Evolutionary conservation across 2,797 vertebrate genomes (phyloP), one percentile per base, ranked within the genome.

Genomic region (Apogon talboti): DNA sequence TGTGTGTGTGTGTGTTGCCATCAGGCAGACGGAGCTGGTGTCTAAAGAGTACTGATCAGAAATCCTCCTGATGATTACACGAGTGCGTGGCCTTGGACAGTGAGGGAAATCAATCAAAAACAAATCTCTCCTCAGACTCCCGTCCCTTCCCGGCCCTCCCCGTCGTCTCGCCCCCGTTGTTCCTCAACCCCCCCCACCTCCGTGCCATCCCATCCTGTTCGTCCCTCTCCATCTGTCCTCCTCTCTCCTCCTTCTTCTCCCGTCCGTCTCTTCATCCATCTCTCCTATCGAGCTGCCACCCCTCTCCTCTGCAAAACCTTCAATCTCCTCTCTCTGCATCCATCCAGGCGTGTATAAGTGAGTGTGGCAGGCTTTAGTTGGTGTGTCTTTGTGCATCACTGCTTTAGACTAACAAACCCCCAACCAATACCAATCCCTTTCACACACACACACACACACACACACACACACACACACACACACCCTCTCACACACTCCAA

Each of bases 301-400:
- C 42, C 13, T 67, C 48, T 70, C 33, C 54, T 40, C 6, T 74
- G 55, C 55, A 63, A 76, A 79, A 68, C 70, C 71, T 85, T 85
- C 53, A 45, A 78, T 82, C 67, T 61, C 43, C 19, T 72, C 72
- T 76, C 53, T 81, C 76, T n/a, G 54, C 3, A 44, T 50, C 74
- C 80, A 66, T 35, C 67, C 82, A 76, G 72, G 72, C 81, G 66
- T 74, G 12, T 15, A 40, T 87, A 84, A 92, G 84, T 78, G 82
- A 87, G 70, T 87, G 76, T 85, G 86, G 82, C 89, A 90, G 85
- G 67, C 58, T 67, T 74, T 41, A 78, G 64, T 74, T 70, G 51
- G 67, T 75, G 72, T 68, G 74, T 83, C 74, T 88, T 74, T 81
- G 80, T 88, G 85, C 74, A 67, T 84, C 66, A 55, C 70, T 75